Conservation (phyloP, 2,797 vertebrate species). For the Podargus strigoides region DNA sequence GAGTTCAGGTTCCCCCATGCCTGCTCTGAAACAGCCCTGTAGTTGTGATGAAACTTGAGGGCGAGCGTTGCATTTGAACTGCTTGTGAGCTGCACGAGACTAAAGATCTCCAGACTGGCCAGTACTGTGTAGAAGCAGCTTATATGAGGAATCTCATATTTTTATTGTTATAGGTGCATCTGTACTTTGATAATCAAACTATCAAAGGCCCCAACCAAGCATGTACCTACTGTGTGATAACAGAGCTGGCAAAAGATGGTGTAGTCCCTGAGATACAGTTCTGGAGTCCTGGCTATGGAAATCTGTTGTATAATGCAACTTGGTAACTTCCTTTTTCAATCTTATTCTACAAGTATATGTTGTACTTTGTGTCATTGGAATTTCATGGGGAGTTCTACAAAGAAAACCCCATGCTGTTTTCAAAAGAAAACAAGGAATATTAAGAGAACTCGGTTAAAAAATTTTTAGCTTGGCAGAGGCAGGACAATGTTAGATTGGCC, state of each 20-base stretch:
- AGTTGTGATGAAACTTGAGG: not conserved
- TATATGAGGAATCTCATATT: not conserved
- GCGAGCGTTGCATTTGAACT: not conserved
- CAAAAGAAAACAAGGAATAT: not conserved
- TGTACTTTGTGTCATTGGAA: not conserved
- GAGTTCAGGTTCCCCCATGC: not conserved
- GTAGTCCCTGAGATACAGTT: not conserved
- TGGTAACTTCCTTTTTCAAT: not conserved
- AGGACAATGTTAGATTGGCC: not conserved
- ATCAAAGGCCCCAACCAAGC: not conserved
- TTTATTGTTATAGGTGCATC: not conserved
- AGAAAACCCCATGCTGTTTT: not conserved
- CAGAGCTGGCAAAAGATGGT: not conserved
- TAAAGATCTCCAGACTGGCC: not conserved
- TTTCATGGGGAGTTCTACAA: not conserved
- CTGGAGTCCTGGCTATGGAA: not conserved
- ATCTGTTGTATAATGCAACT: not conserved
- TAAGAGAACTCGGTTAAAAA: not conserved
- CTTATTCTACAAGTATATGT: not conserved
- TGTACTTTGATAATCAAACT: not conserved
- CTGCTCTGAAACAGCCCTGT: not conserved
- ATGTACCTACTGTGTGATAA: not conserved
- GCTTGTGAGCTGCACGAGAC: not conserved
- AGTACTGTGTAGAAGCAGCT: not conserved
- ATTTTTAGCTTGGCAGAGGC: not conserved